Evolutionary conservation across 2,888 invertebrate species (phyloP).

Genomic region (Cremastinae sp.): DNA sequence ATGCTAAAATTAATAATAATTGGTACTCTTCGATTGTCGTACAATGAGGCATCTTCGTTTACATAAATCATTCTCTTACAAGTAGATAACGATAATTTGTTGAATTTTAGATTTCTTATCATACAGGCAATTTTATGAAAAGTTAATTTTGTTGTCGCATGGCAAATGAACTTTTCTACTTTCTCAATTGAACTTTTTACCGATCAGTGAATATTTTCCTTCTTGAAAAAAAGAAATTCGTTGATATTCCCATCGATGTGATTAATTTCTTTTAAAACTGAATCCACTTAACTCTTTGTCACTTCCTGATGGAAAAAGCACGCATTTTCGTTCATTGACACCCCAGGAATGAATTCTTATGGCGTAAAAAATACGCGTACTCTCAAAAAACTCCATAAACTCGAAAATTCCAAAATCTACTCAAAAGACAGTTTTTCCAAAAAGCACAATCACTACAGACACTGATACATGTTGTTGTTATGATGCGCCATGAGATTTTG

Average conservation of each 20-base stretch:
- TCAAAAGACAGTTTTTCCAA: too few relatives aligned
- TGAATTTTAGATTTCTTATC: constrained; percentile 20
- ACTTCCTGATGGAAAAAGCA: too few relatives aligned
- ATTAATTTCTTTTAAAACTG: too few relatives aligned
- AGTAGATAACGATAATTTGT: constrained; percentile 76
- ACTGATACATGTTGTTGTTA: constrained; percentile 75
- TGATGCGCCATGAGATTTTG: constrained; percentile 74
- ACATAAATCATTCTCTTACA: constrained; percentile 76
- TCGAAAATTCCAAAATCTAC: too few relatives aligned
- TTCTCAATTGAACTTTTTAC: too few relatives aligned
- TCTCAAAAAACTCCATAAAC: constrained; percentile 9
- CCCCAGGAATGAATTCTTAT: too few relatives aligned
- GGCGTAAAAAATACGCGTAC: too few relatives aligned
- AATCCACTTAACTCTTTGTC: too few relatives aligned
- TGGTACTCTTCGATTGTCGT: constrained; percentile 29
- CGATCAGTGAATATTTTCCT: too few relatives aligned
- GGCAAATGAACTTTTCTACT: constrained; percentile 9
- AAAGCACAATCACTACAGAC: constrained; percentile 69
- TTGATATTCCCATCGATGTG: too few relatives aligned
- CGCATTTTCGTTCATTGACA: too few relatives aligned
- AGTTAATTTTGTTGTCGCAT: constrained; percentile 13
- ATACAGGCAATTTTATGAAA: neutral
- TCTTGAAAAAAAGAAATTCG: too few relatives aligned
- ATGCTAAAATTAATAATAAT: constrained; percentile 20
- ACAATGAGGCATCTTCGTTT: constrained; percentile 32